Conservation (phyloP, 2,797 vertebrate genomes). For the Sparidentex hasta region DNA sequence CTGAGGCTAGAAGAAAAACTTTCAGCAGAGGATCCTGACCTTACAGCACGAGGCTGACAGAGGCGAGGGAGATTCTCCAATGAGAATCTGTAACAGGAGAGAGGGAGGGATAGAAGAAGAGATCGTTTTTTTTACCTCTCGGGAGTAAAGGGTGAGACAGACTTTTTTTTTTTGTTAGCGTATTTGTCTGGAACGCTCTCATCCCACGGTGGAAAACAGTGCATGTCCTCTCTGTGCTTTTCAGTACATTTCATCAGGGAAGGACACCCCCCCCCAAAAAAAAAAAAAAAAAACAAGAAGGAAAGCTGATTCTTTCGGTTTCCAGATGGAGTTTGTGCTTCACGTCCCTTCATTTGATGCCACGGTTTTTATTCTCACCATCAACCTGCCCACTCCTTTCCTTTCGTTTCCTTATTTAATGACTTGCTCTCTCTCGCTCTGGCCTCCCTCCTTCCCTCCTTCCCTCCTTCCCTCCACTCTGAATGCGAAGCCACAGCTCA, state of each 20-base stretch:
- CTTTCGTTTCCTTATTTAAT: constrained; percentile 39
- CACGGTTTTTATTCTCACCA: constrained; percentile 22
- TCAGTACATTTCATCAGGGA: constrained; percentile 20
- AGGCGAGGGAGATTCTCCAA: constrained; percentile 56
- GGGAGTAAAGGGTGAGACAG: constrained; percentile 55
- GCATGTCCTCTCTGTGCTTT: constrained; percentile 29
- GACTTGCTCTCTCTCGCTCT: constrained; percentile 8
- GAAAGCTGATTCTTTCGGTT: constrained; percentile 37
- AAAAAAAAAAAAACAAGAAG: constrained; percentile 4
- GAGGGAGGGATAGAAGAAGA: constrained; percentile 25
- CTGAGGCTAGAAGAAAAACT: constrained; percentile 68
- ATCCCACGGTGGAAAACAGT: constrained; percentile 32
- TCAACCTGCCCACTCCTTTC: constrained; percentile 18
- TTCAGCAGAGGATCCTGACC: constrained; percentile 72
- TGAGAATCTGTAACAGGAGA: constrained; percentile 59
- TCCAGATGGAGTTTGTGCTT: constrained; percentile 40
- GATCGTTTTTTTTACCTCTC: constrained; percentile 51
- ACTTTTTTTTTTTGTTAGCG: constrained; percentile 44
- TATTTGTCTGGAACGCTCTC: constrained; percentile 55
- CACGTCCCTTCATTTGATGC: constrained; percentile 45
- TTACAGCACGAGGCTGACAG: constrained; percentile 57
- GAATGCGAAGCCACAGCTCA: constrained; percentile 46
- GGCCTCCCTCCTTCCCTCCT: too few species aligned
- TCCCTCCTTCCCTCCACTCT: background rate
- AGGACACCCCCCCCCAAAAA: background rate